Base-by-base conservation (phyloP, 2,113 vertebrate genomes). In the Seriola rivoliana region DNA sequence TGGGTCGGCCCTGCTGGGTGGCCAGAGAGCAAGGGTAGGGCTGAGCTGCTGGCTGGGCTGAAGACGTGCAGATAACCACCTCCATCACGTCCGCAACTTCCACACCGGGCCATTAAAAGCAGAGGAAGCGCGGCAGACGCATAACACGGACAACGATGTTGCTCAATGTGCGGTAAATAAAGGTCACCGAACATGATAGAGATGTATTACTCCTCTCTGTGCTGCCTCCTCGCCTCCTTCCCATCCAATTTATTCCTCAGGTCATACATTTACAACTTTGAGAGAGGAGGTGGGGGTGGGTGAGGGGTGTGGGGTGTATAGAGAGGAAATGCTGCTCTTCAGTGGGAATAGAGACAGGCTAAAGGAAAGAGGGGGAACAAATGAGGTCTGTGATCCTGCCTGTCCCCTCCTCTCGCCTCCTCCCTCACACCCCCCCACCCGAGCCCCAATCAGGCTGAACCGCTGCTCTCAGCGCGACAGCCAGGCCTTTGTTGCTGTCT, bases 311-410 rank as follows among this genome's bases (percentile, higher is more conserved):
- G 58, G 78, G 55, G 54, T 69, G 23, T 60, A 68, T 60, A 36
- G 81, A 90, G 93, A 93, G 91, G 92, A 94, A 95, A 95, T 57
- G 90, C 95, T 93, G 94, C 95, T 95, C 95, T 94, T 93, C 92
- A 91, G 91, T 91, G 93, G 95, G 95, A 94, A 94, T 92, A 94
- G 94, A 95, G 94, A 95, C 92, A 90, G 94, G 89, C 94, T 96
- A 95, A 95, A 97, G 95, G 95, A 96, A 96, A 96, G 95, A 96
- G 95, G 92, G 89, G 93, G 95, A 96, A 96, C 95, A 96, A 97
- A 96, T 95, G 95, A 93, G 95, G 92, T 94, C 94, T 96, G 95
- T 96, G 96, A 95, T 93, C 93, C 95, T 91, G 84, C 78, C 88
- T 78, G 82, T 88, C 57, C 81, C 78, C 84, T 70, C 87, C 74